Percentiles rank a stretch among this genome's conserved stretches.
Conservation (phyloP, 2,113 vertebrate species). For the Atrichornis clamosus region DNA sequence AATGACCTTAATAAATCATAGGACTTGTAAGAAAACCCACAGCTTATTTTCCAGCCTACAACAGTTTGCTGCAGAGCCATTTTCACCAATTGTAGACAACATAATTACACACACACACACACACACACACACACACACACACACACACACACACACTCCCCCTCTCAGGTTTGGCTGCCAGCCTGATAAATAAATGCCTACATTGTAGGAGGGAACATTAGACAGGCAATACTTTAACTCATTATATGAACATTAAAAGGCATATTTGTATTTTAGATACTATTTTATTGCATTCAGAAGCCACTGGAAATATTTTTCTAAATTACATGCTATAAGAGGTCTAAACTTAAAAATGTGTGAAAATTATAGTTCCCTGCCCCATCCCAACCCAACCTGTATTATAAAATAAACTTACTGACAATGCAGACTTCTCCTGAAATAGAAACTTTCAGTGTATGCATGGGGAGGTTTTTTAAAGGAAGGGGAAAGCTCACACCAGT, state of each 20-base stretch:
- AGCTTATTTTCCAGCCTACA: slow-evolving; percentile 45
- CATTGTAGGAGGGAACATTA: neutral
- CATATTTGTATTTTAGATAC: slow-evolving; percentile 42
- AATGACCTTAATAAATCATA: slow-evolving; percentile 53
- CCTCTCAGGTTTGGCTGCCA: slow-evolving; percentile 35
- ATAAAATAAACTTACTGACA: neutral
- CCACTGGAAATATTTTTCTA: slow-evolving; percentile 48
- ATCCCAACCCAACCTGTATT: neutral
- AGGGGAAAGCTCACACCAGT: slow-evolving; percentile 29
- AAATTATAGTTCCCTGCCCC: neutral
- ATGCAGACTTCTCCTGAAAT: neutral
- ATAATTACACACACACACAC: slow-evolving; percentile 39
- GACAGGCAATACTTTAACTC: slow-evolving; percentile 42
- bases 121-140: neutral
- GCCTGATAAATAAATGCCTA: slow-evolving; percentile 46
- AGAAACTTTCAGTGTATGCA: neutral
- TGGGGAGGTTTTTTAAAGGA: neutral
- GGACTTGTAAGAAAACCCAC: slow-evolving; percentile 20
- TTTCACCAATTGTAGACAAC: slow-evolving; percentile 44
- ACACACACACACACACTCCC: neutral
- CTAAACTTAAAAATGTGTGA: slow-evolving; percentile 18
- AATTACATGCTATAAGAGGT: slow-evolving; percentile 18
- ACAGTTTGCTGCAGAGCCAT: slow-evolving; percentile 43
- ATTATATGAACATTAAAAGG: slow-evolving; percentile 30
- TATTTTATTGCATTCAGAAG: slow-evolving; percentile 33